Evolutionary conservation across 2,797 vertebrate species (phyloP).

Genomic region (Oreortyx pictus): DNA sequence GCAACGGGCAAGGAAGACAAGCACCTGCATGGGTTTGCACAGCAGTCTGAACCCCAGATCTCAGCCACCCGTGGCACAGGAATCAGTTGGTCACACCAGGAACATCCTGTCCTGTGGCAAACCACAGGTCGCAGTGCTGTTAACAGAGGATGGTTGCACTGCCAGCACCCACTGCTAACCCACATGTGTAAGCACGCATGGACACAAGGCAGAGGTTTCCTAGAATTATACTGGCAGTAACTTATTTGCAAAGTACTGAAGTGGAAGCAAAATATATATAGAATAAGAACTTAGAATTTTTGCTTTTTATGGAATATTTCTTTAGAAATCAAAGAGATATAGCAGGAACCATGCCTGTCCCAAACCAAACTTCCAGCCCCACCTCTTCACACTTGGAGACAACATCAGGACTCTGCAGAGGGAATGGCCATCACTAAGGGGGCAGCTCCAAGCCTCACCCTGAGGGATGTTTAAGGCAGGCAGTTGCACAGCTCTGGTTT

Average conservation of each 20-base stretch:
- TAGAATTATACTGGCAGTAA: background rate
- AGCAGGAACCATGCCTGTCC: rapidly evolving
- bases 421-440: background rate
- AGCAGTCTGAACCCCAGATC: background rate
- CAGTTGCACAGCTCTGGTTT: rapidly evolving
- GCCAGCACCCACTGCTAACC: background rate
- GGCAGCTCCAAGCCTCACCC: background rate
- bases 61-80: rapidly evolving
- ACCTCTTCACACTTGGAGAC: background rate
- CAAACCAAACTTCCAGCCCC: background rate
- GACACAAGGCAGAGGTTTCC: background rate
- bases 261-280: background rate
- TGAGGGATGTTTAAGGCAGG: background rate
- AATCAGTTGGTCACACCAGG: rapidly evolving
- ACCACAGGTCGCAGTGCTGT: rapidly evolving
- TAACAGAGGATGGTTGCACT: rapidly evolving
- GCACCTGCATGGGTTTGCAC: rapidly evolving
- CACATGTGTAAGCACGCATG: background rate
- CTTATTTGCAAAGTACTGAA: background rate
- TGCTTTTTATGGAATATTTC: background rate
- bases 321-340: background rate
- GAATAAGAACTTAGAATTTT: background rate
- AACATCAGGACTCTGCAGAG: background rate
- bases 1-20: background rate
- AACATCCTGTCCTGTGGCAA: rapidly evolving